These are phyloP conservation scores for Acipenser ruthenus DNA, from an alignment of 2,797 vertebrate genomes.

Conservation along the genomic window DNA sequence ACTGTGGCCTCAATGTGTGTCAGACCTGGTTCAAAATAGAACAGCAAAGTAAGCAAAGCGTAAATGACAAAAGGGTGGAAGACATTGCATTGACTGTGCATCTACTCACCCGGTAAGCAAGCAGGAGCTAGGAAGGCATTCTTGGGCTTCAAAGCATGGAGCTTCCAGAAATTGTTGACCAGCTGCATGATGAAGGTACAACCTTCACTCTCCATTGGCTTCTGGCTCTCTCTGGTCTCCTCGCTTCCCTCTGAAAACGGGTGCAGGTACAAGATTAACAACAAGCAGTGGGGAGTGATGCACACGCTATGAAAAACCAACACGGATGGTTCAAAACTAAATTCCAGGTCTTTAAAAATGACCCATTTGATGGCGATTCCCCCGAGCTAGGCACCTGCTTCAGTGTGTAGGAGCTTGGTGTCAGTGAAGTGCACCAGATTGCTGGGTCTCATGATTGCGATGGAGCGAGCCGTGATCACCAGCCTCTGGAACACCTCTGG, in stretches of 20 bases:
- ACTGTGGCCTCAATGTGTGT: conserved; percentile 96
- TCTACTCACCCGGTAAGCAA: conserved; percentile 79
- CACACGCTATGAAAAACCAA: too few relatives aligned
- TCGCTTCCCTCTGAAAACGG: conserved; percentile 57
- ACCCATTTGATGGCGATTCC: too few relatives aligned
- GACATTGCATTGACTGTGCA: conserved; percentile 36
- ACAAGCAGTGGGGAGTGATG: too few relatives aligned
- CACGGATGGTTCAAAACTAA: too few relatives aligned
- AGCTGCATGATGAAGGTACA: conserved; percentile 87
- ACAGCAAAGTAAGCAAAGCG: neutral
- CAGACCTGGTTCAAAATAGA: conserved; percentile 58
- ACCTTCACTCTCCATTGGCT: conserved; percentile 69
- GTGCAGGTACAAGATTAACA: too few relatives aligned
- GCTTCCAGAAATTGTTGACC: conserved; percentile 96
- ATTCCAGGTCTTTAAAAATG: too few relatives aligned
- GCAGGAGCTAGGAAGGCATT: conserved; percentile 95
- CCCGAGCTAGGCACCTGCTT: conserved; percentile 59
- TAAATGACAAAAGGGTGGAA: conserved; percentile 7
- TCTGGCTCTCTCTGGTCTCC: conserved; percentile 69
- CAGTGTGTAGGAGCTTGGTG: conserved; percentile 67
- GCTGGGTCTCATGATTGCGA: conserved; percentile 95
- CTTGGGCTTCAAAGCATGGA: conserved; percentile 94
- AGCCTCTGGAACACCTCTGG: conserved; percentile 95
- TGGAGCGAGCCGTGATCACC: conserved; percentile 93
- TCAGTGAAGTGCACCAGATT: conserved; percentile 97